Conservation (phyloP, 2,888 invertebrate genomes). For the Tineola bisselliella region DNA sequence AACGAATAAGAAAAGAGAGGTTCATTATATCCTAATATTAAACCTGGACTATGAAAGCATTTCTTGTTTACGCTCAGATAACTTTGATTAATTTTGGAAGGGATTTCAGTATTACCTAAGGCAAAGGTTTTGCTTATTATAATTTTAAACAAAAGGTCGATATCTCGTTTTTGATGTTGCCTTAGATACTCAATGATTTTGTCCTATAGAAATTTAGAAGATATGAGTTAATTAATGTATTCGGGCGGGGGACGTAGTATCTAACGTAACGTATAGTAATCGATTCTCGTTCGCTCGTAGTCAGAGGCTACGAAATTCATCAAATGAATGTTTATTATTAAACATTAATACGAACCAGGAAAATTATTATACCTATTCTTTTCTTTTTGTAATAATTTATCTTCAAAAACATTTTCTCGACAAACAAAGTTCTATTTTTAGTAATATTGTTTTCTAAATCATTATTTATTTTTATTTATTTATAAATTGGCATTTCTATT, state of each 20-base stretch:
- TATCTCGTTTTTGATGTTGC: background rate
- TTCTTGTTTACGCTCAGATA: background rate
- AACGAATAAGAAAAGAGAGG: background rate
- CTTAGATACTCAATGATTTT: background rate
- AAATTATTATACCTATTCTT: too few relatives aligned
- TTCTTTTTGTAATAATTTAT: background rate
- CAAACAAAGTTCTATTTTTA: too few relatives aligned
- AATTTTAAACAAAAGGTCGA: constrained; percentile 5
- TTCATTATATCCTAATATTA: background rate
- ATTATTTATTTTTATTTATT: background rate
- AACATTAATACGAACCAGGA: too few relatives aligned
- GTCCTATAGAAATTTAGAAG: background rate
- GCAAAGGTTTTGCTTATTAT: constrained; percentile 1
- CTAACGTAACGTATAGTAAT: too few relatives aligned
- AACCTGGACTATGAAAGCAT: background rate
- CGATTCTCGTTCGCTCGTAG: background rate
- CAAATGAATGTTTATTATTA: too few relatives aligned
- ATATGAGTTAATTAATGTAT: constrained; percentile 1
- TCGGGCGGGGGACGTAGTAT: background rate
- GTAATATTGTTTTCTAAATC: too few relatives aligned
- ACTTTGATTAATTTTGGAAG: constrained; percentile 6
- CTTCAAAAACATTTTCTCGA: too few relatives aligned
- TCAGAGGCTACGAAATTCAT: too few relatives aligned
- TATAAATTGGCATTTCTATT: background rate
- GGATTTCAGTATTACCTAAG: constrained; percentile 1